Conservation (phyloP, 1,140 invertebrate genomes). For the Vanessa atalanta region DNA sequence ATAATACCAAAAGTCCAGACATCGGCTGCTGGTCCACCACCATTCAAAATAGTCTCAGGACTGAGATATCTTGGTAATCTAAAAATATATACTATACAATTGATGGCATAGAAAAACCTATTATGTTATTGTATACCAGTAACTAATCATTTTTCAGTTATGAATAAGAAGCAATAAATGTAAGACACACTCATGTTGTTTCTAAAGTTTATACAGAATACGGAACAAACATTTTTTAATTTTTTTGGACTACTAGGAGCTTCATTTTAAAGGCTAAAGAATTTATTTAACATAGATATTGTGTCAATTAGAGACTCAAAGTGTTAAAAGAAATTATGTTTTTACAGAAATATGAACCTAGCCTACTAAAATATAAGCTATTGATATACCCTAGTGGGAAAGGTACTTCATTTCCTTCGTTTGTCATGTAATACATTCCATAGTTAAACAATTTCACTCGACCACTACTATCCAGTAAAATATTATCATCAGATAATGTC, state of each 20-base stretch:
- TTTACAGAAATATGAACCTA: too few relatives aligned
- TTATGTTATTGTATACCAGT: neutral
- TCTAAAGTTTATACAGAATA: too few relatives aligned
- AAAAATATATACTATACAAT: conserved; percentile 3
- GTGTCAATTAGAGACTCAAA: too few relatives aligned
- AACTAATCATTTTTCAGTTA: too few relatives aligned
- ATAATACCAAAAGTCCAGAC: conserved; percentile 96
- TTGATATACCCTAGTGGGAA: conserved; percentile 94
- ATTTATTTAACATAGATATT: too few relatives aligned
- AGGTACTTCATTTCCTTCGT: conserved; percentile 89
- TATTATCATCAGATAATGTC: conserved; percentile 91
- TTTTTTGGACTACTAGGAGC: too few relatives aligned
- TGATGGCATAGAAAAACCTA: neutral
- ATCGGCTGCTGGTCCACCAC: conserved; percentile 88
- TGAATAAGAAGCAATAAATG: too few relatives aligned
- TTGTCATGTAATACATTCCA: conserved; percentile 95
- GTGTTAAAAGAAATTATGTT: too few relatives aligned
- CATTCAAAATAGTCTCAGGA: conserved; percentile 90
- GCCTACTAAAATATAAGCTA: too few relatives aligned
- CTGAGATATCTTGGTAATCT: conserved; percentile 88
- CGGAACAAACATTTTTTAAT: too few relatives aligned
- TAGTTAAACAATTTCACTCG: conserved; percentile 95
- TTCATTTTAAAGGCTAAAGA: too few relatives aligned
- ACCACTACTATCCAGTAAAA: conserved; percentile 87
- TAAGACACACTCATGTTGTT: too few relatives aligned